A percentile compares a stretch with the other conserved stretches of the same genome.
These are phyloP conservation scores for Otolemur garnettii DNA, from an alignment of 2,113 vertebrate genomes.

Conservation along the genomic window DNA sequence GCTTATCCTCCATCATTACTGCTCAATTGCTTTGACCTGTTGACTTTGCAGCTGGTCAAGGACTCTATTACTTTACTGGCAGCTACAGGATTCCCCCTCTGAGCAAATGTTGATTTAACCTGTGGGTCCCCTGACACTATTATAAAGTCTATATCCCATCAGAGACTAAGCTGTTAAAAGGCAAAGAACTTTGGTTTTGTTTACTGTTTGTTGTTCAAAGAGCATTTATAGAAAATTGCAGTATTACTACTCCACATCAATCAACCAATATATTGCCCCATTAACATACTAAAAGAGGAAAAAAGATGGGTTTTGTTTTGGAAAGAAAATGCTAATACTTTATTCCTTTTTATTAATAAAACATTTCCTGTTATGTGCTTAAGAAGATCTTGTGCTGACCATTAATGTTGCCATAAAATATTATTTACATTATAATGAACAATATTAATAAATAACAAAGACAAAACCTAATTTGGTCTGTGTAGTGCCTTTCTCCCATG, in stretches of 20 bases:
- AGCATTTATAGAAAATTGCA: conserved; percentile 34
- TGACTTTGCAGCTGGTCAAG: conserved; percentile 80
- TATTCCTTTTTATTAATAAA: background rate
- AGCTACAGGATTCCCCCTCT: conserved; percentile 70
- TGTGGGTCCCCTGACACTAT: conserved; percentile 79
- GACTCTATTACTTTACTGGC: conserved; percentile 74
- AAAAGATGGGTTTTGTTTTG: conserved; percentile 47
- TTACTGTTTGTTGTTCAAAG: conserved; percentile 62
- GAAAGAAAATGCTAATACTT: background rate
- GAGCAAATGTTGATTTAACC: conserved; percentile 88
- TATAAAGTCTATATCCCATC: conserved; percentile 78
- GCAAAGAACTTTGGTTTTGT: conserved; percentile 72
- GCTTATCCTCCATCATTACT: conserved; percentile 69
- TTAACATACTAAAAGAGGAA: background rate
- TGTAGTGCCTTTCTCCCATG: background rate
- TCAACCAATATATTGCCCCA: conserved; percentile 3
- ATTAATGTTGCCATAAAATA: conserved; percentile 42
- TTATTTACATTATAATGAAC: too few relatives aligned
- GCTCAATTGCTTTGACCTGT: conserved; percentile 88
- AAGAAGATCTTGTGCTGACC: background rate
- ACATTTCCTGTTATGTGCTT: background rate
- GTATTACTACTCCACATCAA: background rate
- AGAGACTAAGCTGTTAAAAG: conserved; percentile 65
- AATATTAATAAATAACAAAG: background rate
- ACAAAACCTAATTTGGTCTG: background rate